Evolutionary conservation across 2,888 invertebrate genomes (phyloP).

Genomic region (Epirrhoe alternata): DNA sequence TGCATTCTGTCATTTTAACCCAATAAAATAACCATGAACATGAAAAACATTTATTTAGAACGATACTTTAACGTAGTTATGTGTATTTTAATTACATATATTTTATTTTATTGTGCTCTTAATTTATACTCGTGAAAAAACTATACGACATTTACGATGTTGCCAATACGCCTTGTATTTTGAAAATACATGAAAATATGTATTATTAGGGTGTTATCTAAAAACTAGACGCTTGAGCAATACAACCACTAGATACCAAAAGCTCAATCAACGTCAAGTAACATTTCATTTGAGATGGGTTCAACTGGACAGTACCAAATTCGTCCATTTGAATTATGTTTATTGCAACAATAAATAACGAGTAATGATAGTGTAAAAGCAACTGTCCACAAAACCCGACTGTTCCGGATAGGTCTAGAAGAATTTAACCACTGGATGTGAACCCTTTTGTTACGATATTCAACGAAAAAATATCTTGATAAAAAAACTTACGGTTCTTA

Average conservation of each 20-base stretch:
- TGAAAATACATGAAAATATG: background rate
- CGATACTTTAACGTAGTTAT: too few species aligned
- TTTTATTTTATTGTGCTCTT: background rate
- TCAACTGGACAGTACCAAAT: conserved; percentile 10
- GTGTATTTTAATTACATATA: background rate
- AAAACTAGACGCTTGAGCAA: background rate
- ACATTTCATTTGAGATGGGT: conserved; percentile 13
- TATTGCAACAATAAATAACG: conserved; percentile 29
- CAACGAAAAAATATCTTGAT: too few species aligned
- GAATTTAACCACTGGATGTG: conserved; percentile 12
- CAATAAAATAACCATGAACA: too few species aligned
- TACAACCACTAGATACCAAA: background rate
- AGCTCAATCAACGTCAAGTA: background rate
- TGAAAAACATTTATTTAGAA: too few species aligned
- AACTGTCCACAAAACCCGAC: conserved; percentile 41
- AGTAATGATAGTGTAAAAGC: conserved; percentile 33
- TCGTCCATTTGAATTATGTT: conserved; percentile 8
- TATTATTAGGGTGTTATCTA: background rate
- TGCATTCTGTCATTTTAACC: too few species aligned
- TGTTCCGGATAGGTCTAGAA: conserved; percentile 45
- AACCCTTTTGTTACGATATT: too few species aligned
- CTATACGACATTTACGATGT: background rate
- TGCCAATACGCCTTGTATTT: background rate
- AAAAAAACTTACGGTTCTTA: too few species aligned
- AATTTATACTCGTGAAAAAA: background rate